Evolutionary conservation across 2,113 vertebrate species (phyloP), one percentile per base, ranked within the genome.

Genomic region (Rana temporaria): DNA sequence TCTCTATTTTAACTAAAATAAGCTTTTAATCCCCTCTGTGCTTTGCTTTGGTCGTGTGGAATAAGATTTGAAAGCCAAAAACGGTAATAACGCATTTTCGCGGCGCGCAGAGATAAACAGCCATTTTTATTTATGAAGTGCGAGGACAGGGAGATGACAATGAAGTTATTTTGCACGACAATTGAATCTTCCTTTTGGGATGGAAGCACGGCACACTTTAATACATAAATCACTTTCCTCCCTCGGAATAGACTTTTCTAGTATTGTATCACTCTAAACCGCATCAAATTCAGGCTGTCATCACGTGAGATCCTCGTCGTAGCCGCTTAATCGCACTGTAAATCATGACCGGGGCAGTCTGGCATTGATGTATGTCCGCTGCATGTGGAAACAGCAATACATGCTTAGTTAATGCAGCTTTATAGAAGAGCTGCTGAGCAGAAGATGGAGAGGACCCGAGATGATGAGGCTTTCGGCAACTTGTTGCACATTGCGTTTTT

Each of bases 131-230:
- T 74, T 59, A 59, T 60, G 24, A 74, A 20, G 55, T 74, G 55
- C 20, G 26, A 59, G 55, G 55, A 60, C 55, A 74, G 30, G 30
- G 30, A 57, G 30, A 7, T 73, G 55, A 55, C 71, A 74, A 20
- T 60, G 30, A 19, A 20, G 55, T 59, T 60, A 74, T 74, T 74
- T 60, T 59, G 18, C 52, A 59, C 26, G 24, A 63, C 60, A 74
- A 74, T 74, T 60, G 55, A 59, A 60, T 74, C 4, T n/a, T 74
- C 71, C 70, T 57, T 57, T 34, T 18, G 55, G 55, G 71, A 74
- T n/a, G 9, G 55, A 16, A 30, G 20, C 24, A 16, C 55, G 20
- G 71, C 30, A 2, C 9, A 74, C 24, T 8, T 5, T 8, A 3
- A 20, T 34, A 20, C 18, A 74, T 59, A 59, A 74, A 74, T 74